phyloP scores from a whole-genome alignment of 2,797 vertebrate species.

The Silurus lanzhouensis region DNA sequence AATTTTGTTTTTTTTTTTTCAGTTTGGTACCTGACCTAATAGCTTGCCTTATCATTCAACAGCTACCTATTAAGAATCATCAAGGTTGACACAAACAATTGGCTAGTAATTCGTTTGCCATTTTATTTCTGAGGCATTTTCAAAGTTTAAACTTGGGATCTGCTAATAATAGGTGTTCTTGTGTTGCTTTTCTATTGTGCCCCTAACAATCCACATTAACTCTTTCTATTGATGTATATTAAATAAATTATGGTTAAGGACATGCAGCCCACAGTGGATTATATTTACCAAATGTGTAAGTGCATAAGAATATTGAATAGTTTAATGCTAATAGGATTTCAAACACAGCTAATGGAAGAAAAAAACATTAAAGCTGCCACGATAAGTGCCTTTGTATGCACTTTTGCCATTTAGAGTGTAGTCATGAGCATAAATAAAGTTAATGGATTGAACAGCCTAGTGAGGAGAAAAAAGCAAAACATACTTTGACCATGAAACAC shows the following conservation, averaged over 20 bases:
- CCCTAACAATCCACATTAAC: background rate
- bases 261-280: background rate
- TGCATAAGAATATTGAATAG: background rate
- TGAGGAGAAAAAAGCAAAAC: constrained; percentile 28
- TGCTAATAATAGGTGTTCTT: background rate
- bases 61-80: background rate
- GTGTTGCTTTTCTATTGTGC: background rate
- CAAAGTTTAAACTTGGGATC: background rate
- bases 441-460: constrained; percentile 39
- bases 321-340: constrained; percentile 26
- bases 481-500: constrained; percentile 20
- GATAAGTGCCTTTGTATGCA: constrained; percentile 30
- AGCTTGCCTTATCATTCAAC: background rate
- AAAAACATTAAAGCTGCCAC: constrained; percentile 2
- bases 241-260: constrained; percentile 1
- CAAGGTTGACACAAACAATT: background rate
- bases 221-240: background rate
- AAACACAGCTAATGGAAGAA: constrained; percentile 28
- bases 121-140: background rate
- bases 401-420: constrained; percentile 34
- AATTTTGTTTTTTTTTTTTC: background rate
- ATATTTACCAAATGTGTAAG: constrained; percentile 6
- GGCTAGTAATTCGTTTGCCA: background rate
- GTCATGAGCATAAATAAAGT: constrained; percentile 47
- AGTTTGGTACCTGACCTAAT: background rate